phyloP scores from a whole-genome alignment of 92 coral and sea anemone species.

The Parazoanthus atlanticus region DNA sequence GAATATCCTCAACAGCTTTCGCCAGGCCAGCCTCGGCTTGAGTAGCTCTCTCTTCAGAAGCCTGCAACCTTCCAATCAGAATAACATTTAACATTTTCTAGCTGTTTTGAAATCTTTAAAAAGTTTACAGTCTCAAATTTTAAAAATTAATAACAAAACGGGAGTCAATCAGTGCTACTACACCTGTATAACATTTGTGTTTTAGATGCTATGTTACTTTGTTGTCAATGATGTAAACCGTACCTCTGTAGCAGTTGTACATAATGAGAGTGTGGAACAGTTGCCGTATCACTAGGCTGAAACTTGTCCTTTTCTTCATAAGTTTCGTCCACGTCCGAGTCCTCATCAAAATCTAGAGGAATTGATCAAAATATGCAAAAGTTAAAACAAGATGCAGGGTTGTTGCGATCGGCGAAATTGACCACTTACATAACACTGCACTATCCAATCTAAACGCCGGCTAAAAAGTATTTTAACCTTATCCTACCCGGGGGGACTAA shows the following conservation, averaged over 20 bases:
- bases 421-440: no score
- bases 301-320: not conserved
- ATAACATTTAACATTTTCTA: not conserved
- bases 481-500: no score
- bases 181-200: no score
- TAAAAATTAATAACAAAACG: not conserved
- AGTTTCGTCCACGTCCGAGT: conserved; percentile 48
- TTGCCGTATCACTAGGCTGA: conserved; percentile 11
- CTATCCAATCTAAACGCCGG: conserved; percentile 15
- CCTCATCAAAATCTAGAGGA: conserved; percentile 73
- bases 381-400: no score
- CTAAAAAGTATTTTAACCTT: no score
- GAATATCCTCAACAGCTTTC: conserved; percentile 81
- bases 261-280: conserved; percentile 62
- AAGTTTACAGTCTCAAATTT: not conserved
- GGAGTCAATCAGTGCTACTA: not conserved
- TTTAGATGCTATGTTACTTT: not conserved
- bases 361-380: not conserved
- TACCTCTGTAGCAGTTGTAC: conserved; percentile 70
- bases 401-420: no score
- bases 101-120: not conserved
- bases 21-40: conserved; percentile 81
- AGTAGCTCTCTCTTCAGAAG: conserved; percentile 76
- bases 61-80: conserved; percentile 58
- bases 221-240: not conserved